phyloP scores from a whole-genome alignment of 2,797 vertebrate species.

The Enteromius thamalakanensis region DNA sequence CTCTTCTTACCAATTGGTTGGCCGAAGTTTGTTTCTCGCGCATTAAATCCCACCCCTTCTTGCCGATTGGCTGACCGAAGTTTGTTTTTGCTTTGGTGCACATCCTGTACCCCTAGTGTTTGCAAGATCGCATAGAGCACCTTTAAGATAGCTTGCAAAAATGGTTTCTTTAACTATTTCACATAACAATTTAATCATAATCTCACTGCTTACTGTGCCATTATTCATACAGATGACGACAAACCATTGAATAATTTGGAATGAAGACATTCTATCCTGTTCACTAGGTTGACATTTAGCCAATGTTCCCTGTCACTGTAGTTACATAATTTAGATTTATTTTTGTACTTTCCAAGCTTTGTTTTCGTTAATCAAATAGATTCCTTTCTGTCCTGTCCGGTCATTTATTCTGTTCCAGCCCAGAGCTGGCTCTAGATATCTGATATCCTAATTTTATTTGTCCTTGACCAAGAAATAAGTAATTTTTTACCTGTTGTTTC shows the following conservation, averaged over 20 bases:
- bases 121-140: too few relatives aligned
- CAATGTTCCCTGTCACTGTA: background rate
- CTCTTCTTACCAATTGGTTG: too few relatives aligned
- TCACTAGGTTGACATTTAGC: background rate
- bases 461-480: conserved; percentile 46
- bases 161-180: background rate
- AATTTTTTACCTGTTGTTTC: conserved; percentile 55
- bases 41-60: too few relatives aligned
- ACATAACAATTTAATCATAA: background rate
- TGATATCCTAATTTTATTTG: conserved; percentile 41
- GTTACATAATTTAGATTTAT: background rate
- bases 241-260: background rate
- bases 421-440: conserved; percentile 44
- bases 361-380: conserved; percentile 24
- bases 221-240: background rate
- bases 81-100: too few relatives aligned
- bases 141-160: background rate
- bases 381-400: conserved; percentile 10
- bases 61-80: too few relatives aligned
- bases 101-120: too few relatives aligned
- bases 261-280: background rate
- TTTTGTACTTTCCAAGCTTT: conserved; percentile 3
- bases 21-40: too few relatives aligned
- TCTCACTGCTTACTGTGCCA: background rate
- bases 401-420: conserved; percentile 27